Conservation (phyloP, 2,113 vertebrate species). For the Oplegnathus fasciatus region DNA sequence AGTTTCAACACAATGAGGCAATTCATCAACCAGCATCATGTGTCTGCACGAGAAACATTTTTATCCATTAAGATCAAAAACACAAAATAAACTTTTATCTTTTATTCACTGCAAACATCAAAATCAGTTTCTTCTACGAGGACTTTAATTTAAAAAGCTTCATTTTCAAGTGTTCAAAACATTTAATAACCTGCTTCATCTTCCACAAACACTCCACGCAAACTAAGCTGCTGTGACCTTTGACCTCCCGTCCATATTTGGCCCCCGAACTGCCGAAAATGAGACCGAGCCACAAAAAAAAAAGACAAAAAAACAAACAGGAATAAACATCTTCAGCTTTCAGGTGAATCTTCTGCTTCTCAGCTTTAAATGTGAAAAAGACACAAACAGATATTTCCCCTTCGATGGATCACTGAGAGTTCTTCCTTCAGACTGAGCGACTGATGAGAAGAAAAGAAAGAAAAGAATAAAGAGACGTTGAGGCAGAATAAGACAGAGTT, state of each 20-base stretch:
- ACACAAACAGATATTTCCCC: no score
- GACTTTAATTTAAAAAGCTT: neutral
- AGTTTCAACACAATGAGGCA: neutral
- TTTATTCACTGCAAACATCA: neutral
- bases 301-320: neutral
- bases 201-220: neutral
- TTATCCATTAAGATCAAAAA: neutral
- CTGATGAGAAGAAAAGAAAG: no score
- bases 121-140: no score
- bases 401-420: no score
- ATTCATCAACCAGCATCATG: neutral
- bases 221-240: neutral
- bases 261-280: neutral
- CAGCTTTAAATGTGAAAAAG: no score
- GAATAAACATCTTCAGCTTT: neutral
- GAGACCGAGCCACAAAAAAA: neutral
- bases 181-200: neutral
- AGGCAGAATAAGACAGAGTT: no score
- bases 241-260: neutral
- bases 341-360: no score
- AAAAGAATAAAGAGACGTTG: no score
- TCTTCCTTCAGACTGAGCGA: no score
- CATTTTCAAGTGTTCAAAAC: neutral
- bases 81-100: neutral
- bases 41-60: neutral